phyloP scores from a whole-genome alignment of 1,140 invertebrate species.

The Carposina sasakii region DNA sequence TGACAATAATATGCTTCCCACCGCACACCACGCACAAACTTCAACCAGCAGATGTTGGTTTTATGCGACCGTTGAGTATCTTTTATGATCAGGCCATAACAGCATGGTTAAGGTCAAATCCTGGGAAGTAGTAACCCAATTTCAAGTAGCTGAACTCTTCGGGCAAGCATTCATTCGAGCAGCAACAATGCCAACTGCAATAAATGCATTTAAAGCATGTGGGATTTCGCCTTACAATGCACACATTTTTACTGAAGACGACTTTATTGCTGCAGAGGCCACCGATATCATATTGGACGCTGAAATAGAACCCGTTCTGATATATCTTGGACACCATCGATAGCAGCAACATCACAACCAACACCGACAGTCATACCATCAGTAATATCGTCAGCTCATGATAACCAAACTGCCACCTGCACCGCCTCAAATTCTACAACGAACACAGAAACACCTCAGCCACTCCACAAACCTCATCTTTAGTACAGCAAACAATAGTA shows the following conservation, averaged over 20 bases:
- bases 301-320: no score
- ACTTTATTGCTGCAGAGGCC: slow-evolving; percentile 17
- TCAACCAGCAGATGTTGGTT: slow-evolving; percentile 52
- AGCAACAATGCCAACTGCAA: slow-evolving; percentile 28
- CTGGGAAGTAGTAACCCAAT: slow-evolving; percentile 29
- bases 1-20: slow-evolving; percentile 49
- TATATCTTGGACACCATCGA: no score
- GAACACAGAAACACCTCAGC: no score
- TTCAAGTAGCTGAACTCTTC: slow-evolving; percentile 33
- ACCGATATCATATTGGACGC: no score
- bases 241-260: slow-evolving; percentile 21
- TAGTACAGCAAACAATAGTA: slow-evolving; percentile 2
- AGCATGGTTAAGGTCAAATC: slow-evolving; percentile 36
- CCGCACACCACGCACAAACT: slow-evolving; percentile 54
- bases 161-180: slow-evolving; percentile 24
- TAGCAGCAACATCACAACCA: no score
- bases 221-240: slow-evolving; percentile 25
- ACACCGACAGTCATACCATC: no score
- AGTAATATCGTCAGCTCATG: no score
- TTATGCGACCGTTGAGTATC: slow-evolving; percentile 45
- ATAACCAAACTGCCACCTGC: no score
- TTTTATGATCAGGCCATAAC: slow-evolving; percentile 37
- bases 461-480: no score
- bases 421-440: no score
- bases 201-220: slow-evolving; percentile 34